phyloP scores from a whole-genome alignment of 2,888 invertebrate genomes.

The Dynastes grantii region DNA sequence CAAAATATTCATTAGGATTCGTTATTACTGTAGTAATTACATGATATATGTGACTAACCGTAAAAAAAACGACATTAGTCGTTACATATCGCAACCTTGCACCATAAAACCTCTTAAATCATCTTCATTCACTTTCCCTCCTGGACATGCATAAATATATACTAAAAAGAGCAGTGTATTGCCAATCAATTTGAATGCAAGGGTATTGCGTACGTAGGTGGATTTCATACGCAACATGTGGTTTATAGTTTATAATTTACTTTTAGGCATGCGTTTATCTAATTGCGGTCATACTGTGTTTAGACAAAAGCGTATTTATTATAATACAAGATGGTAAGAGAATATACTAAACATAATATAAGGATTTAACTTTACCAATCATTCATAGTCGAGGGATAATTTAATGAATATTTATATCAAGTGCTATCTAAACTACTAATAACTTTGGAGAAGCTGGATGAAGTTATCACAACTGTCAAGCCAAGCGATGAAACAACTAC shows the following conservation, averaged over 20 bases:
- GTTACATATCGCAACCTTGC: background rate
- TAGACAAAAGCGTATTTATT: background rate
- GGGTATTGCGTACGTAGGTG: background rate
- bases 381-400: background rate
- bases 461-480: background rate
- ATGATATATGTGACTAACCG: background rate
- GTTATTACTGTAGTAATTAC: background rate
- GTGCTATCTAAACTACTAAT: background rate
- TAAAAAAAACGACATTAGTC: background rate
- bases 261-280: background rate
- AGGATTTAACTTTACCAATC: background rate
- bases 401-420: background rate
- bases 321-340: background rate
- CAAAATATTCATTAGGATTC: background rate
- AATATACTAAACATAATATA: too few species aligned
- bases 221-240: background rate
- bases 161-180: background rate
- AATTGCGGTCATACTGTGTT: background rate
- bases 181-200: background rate
- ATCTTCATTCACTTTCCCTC: conserved; percentile 20
- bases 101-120: conserved; percentile 8
- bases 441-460: background rate
- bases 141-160: conserved; percentile 6
- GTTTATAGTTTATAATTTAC: background rate
- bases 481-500: too few species aligned